Percentiles rank a stretch among this genome's conserved stretches.
Evolutionary conservation across 2,797 vertebrate genomes (phyloP).

Genomic region (Peromyscus melanophrys): DNA sequence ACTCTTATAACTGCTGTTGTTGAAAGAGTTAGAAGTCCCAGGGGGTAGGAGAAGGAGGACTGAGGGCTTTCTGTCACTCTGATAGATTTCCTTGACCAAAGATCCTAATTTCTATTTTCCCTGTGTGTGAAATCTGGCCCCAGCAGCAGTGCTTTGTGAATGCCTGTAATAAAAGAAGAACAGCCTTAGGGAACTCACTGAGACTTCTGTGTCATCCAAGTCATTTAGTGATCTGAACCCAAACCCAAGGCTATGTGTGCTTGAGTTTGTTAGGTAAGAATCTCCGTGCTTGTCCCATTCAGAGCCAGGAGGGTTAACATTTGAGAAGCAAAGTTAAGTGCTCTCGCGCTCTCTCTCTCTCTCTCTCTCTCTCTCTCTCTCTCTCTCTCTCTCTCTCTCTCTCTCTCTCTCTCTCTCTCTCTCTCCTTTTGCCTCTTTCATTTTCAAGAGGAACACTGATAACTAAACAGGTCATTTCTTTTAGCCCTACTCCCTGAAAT

Average conservation of each 20-base stretch:
- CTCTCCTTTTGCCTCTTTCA: not conserved
- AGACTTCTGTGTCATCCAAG: not conserved
- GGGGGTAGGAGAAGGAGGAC: not conserved
- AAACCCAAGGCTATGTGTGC: not conserved
- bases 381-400: not conserved
- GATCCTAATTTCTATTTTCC: not conserved
- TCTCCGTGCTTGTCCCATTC: not conserved
- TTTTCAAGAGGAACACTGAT: not conserved
- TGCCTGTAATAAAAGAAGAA: not conserved
- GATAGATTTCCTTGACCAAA: not conserved
- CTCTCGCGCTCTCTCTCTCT: not conserved
- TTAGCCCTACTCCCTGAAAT: not conserved
- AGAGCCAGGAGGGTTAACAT: not conserved
- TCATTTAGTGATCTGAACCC: not conserved
- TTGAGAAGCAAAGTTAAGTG: too few relatives aligned
- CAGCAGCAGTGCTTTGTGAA: conserved; percentile 2
- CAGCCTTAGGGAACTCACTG: not conserved
- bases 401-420: too few relatives aligned
- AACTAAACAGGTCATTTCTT: not conserved
- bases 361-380: too few relatives aligned
- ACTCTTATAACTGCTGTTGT: not conserved
- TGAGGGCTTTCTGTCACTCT: not conserved
- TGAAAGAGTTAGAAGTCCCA: not conserved
- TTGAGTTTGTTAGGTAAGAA: not conserved
- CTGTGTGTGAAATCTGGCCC: not conserved